phyloP scores from a whole-genome alignment of 2,797 vertebrate species.

The Novumbra hubbsi region DNA sequence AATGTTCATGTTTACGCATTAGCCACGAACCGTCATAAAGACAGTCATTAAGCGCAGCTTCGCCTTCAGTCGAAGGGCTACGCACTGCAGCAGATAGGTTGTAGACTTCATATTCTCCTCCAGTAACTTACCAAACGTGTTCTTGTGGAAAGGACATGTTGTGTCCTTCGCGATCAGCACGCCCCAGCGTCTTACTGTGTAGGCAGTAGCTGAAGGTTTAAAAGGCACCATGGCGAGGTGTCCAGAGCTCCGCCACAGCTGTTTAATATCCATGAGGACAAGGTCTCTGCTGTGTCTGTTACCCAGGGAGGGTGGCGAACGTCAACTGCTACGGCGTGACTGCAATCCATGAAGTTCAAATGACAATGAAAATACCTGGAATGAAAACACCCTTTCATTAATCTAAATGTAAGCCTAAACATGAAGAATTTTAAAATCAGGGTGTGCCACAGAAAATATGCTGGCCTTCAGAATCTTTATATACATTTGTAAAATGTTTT shows the following conservation, averaged over 20 bases:
- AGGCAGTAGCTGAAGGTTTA: background rate
- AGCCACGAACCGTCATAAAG: too few species aligned
- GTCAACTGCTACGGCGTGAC: constrained; percentile 62
- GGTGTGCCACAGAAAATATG: constrained; percentile 52
- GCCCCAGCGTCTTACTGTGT: background rate
- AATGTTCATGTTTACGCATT: too few species aligned
- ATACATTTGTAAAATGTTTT: constrained; percentile 55
- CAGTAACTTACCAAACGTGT: background rate
- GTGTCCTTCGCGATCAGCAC: background rate
- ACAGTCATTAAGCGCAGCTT: too few species aligned
- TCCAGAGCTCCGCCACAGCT: constrained; percentile 39
- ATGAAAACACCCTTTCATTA: constrained; percentile 40
- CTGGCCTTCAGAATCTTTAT: constrained; percentile 49
- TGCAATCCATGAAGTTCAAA: constrained; percentile 64
- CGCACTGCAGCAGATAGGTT: too few species aligned
- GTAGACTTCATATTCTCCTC: background rate
- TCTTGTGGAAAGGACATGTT: background rate
- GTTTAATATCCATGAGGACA: constrained; percentile 41
- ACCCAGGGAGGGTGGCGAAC: constrained; percentile 31
- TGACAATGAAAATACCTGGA: constrained; percentile 67
- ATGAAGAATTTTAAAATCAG: constrained; percentile 49
- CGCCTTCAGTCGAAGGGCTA: too few species aligned
- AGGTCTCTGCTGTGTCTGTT: constrained; percentile 52
- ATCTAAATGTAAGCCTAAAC: constrained; percentile 47
- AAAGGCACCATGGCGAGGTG: constrained; percentile 13